Conservation (phyloP, 2,888 invertebrate genomes). For the Tortricodes alternella region DNA sequence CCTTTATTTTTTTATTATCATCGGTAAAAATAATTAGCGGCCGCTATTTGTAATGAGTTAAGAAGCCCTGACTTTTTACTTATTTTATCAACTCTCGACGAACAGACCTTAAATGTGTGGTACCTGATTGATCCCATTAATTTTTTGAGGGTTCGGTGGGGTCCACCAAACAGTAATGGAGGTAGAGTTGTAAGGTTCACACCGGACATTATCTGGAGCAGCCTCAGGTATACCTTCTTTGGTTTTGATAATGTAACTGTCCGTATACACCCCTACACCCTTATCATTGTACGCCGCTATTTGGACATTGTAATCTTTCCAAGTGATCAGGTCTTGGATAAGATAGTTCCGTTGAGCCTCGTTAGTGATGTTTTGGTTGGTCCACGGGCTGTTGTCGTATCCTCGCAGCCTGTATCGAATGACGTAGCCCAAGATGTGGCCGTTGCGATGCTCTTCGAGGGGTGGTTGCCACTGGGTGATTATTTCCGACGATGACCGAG, state of each 20-base stretch:
- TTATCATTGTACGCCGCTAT: slow-evolving; percentile 98
- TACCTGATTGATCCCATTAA: slow-evolving; percentile 98
- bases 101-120: no score
- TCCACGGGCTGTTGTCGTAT: slow-evolving; percentile 97
- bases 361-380: slow-evolving; percentile 94
- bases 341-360: slow-evolving; percentile 95
- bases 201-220: slow-evolving; percentile 91
- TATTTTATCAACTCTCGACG: no score
- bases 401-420: slow-evolving; percentile 95
- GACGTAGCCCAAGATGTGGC: slow-evolving; percentile 96
- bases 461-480: slow-evolving; percentile 99
- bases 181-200: slow-evolving; percentile 93
- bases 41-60: no score
- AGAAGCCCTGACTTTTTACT: no score
- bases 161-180: slow-evolving; percentile 93
- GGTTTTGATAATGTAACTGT: slow-evolving; percentile 95
- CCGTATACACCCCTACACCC: slow-evolving; percentile 96
- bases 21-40: no score
- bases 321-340: slow-evolving; percentile 96
- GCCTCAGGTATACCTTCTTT: slow-evolving; percentile 98
- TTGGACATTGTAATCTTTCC: slow-evolving; percentile 98
- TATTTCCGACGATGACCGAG: slow-evolving; percentile 96
- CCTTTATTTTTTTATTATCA: no score
- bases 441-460: slow-evolving; percentile 96
- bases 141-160: slow-evolving; percentile 98